Percentiles rank a stretch among this genome's conserved stretches.
Evolutionary conservation across 2,113 vertebrate species (phyloP).

Genomic region (Menura novaehollandiae): DNA sequence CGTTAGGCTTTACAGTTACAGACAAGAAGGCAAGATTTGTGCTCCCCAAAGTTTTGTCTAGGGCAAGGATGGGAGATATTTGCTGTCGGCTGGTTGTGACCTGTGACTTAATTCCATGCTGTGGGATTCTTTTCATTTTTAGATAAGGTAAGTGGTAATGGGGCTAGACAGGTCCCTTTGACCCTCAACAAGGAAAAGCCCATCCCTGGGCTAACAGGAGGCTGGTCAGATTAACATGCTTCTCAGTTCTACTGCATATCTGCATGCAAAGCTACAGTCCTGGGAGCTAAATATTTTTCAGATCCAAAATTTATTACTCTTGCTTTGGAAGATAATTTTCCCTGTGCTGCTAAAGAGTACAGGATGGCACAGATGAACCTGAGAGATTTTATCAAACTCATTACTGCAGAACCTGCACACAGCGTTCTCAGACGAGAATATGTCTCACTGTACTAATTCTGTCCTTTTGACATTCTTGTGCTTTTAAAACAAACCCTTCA

Average conservation of each 20-base stretch:
- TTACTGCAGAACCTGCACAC: not conserved
- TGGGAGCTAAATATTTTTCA: not conserved
- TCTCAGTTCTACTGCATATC: not conserved
- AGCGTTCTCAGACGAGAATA: not conserved
- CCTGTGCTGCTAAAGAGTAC: not conserved
- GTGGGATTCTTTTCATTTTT: not conserved
- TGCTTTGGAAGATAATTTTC: not conserved
- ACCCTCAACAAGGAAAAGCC: not conserved
- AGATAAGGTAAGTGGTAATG: not conserved
- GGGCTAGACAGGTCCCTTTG: not conserved
- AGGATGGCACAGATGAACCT: not conserved
- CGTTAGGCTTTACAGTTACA: not conserved
- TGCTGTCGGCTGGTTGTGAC: not conserved
- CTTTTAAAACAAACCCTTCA: not conserved
- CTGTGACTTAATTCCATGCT: not conserved
- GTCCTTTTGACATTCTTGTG: not conserved
- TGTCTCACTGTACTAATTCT: not conserved
- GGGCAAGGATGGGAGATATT: not conserved
- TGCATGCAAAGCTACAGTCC: not conserved
- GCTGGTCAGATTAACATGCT: not conserved
- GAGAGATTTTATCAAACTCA: not conserved
- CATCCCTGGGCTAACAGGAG: not conserved
- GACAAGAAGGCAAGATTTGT: not conserved
- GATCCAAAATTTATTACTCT: not conserved
- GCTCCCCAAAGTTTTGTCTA: not conserved